A percentile compares a stretch with the other conserved stretches of the same genome.
Conservation (phyloP, 2,888 invertebrate genomes). For the Meloe dianella region DNA sequence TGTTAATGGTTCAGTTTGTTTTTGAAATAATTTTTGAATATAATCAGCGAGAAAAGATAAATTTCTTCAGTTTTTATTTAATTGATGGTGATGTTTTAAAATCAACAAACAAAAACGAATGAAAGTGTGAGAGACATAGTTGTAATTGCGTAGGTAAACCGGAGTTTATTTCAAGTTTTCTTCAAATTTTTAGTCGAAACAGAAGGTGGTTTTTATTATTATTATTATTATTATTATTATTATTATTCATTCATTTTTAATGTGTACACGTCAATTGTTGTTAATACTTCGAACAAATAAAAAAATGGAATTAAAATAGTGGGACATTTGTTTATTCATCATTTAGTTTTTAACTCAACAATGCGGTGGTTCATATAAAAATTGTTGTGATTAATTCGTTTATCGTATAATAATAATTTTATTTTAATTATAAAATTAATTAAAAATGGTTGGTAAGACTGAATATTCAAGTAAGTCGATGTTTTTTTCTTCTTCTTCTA, state of each 20-base stretch:
- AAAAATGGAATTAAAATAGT: constrained; percentile 19
- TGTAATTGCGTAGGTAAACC: not conserved
- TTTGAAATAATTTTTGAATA: not conserved
- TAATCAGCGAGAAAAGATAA: not conserved
- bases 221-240: too few species aligned
- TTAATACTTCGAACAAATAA: constrained; percentile 18
- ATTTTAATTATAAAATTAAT: too few species aligned
- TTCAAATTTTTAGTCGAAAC: too few species aligned
- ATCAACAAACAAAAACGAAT: too few species aligned
- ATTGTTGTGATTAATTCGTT: not conserved
- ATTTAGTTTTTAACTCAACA: constrained; percentile 4
- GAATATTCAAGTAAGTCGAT: constrained; percentile 29
- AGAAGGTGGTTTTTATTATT: too few species aligned
- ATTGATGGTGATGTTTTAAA: too few species aligned
- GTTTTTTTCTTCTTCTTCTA: too few species aligned
- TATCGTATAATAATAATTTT: too few species aligned
- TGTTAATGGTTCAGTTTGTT: constrained; percentile 12
- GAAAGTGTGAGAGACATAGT: too few species aligned
- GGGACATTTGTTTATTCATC: too few species aligned
- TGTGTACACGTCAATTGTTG: constrained; percentile 16
- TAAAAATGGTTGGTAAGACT: constrained; percentile 30
- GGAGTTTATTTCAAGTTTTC: too few species aligned
- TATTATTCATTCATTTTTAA: constrained; percentile 11
- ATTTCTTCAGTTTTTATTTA: not conserved
- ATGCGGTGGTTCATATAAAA: not conserved